These are phyloP conservation scores for Acanthurus tractus DNA, from an alignment of 2,797 vertebrate species.

Conservation along the genomic window DNA sequence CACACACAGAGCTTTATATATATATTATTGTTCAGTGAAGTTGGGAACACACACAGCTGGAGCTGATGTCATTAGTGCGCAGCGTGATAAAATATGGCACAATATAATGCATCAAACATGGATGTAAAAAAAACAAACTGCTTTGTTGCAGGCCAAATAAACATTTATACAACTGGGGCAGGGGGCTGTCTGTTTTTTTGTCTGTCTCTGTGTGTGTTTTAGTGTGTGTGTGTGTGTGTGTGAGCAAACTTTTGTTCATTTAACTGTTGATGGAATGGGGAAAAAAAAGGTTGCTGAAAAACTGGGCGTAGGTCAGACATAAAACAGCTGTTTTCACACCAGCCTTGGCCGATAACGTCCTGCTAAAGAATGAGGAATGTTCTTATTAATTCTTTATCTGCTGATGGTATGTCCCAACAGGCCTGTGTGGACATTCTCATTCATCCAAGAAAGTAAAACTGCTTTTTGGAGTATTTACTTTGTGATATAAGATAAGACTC, in stretches of 20 bases:
- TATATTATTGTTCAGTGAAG: slow-evolving; percentile 16
- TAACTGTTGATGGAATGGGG: slow-evolving; percentile 37
- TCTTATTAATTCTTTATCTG: slow-evolving; percentile 74
- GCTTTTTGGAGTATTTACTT: slow-evolving; percentile 64
- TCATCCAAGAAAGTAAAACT: slow-evolving; percentile 54
- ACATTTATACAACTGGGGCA: slow-evolving; percentile 67
- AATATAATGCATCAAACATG: slow-evolving; percentile 64
- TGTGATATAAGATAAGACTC: slow-evolving; percentile 59
- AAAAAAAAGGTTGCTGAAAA: slow-evolving; percentile 51
- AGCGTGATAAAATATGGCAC: slow-evolving; percentile 52
- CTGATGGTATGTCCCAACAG: slow-evolving; percentile 53
- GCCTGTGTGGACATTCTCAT: slow-evolving; percentile 35
- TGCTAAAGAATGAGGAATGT: slow-evolving; percentile 56
- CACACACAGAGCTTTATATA: not conserved
- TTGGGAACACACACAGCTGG: slow-evolving; percentile 48
- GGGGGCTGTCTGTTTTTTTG: slow-evolving; percentile 42
- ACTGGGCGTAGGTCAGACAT: slow-evolving; percentile 63
- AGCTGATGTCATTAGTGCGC: slow-evolving; percentile 51
- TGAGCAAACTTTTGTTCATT: slow-evolving; percentile 38
- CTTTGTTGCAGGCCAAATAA: slow-evolving; percentile 74
- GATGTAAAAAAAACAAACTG: slow-evolving; percentile 69
- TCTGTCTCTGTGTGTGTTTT: slow-evolving; percentile 44
- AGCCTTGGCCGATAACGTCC: slow-evolving; percentile 60
- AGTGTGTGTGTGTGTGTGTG: slow-evolving; percentile 21
- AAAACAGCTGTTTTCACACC: slow-evolving; percentile 79